phyloP scores from a whole-genome alignment of 2,888 invertebrate genomes.

The Cephonodes hylas region DNA sequence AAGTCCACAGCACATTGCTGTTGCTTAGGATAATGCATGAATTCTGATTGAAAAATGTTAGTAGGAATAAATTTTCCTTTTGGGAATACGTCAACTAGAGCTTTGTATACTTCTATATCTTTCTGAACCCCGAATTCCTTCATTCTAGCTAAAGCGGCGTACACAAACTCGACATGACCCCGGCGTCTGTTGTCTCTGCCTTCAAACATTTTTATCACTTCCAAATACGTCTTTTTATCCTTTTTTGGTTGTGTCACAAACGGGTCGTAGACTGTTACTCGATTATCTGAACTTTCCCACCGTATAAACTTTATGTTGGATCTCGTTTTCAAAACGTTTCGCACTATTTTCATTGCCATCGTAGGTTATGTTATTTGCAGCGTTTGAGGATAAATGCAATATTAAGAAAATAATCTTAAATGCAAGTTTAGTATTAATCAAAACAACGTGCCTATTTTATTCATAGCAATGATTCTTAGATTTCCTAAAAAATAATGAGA shows the following conservation, averaged over 20 bases:
- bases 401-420: neutral
- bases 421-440: neutral
- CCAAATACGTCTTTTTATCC: constrained; percentile 85
- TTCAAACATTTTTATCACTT: constrained; percentile 88
- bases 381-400: neutral
- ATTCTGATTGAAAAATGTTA: constrained; percentile 92
- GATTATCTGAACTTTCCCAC: constrained; percentile 64
- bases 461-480: neutral
- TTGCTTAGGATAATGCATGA: constrained; percentile 97
- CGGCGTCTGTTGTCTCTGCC: constrained; percentile 85
- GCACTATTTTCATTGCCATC: constrained; percentile 62
- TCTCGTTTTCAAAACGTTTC: constrained; percentile 50
- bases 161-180: constrained; percentile 97
- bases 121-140: constrained; percentile 93
- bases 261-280: constrained; percentile 61
- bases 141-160: constrained; percentile 93
- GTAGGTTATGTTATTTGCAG: constrained; percentile 40
- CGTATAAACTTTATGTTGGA: constrained; percentile 49
- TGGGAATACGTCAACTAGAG: constrained; percentile 91
- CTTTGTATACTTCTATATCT: constrained; percentile 93
- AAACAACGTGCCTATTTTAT: neutral
- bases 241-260: constrained; percentile 79
- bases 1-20: constrained; percentile 96
- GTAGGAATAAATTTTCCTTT: constrained; percentile 92
- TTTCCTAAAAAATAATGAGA: no score